Base-by-base conservation (phyloP, 2,113 vertebrate species). In the Larimichthys crocea region DNA sequence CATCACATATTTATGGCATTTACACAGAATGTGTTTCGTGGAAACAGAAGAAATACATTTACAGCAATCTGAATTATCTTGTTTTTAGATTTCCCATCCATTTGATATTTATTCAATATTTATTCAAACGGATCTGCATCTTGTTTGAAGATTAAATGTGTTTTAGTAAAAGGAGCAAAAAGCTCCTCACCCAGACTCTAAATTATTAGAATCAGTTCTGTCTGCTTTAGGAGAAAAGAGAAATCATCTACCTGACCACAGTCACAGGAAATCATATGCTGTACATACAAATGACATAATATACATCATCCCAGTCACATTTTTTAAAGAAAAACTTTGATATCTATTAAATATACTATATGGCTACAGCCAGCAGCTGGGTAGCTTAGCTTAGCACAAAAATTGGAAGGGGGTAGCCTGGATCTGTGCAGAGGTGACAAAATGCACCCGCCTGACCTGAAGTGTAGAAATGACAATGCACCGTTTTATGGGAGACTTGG, bases 1-100 rank as follows among this genome's bases (percentile, higher is more conserved):
- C 61, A 65, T 76, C 10, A 65, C 3, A 46, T 29, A 65, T 75
- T 56, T 7, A 65, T 46, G 20, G n/a, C 49, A 24, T 24, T 42
- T 53, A 26, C 9, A 42, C 31, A 40, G 31, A 74, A 14, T 12
- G 22, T 53, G 73, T 64, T 53, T 53, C 7, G 0, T 74, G 42
- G 42, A 20, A 59, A 44, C 1, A 67, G 46, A 26, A 3, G 2
- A 73, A 20, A 26, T 46, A 2, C 50, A 40, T 31, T 24, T n/a
- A 10, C 26, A 16, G 16, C 35, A 29, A 16, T 20, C 22, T 46
- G 22, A 20, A 35, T 15, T 5, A 3, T 48, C 17, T 31, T 48
- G n/a, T 68, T 3, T 40, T 19, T 16, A n/a, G 49, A n/a, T 40
- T 73, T n/a, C 15, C 10, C 6, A 12, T 35, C 56, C 12, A 0